phyloP scores from a whole-genome alignment of 2,797 vertebrate genomes.

The Microctenopoma lineatum region DNA sequence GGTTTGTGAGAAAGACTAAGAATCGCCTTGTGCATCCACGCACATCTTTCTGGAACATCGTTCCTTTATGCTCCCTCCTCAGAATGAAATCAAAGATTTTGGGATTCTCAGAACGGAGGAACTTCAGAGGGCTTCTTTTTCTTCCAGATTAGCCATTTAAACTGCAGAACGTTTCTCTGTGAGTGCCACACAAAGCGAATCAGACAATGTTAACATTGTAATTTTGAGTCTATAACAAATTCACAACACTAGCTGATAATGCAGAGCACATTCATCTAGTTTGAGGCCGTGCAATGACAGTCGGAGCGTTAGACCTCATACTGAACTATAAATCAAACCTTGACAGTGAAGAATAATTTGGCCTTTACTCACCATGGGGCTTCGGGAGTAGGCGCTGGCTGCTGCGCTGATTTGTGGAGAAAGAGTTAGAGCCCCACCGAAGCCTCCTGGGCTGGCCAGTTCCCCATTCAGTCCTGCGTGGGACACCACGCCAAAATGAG shows the following conservation, averaged over 20 bases:
- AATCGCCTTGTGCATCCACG: too few species aligned
- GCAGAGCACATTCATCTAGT: conserved; percentile 36
- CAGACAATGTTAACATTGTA: conserved; percentile 34
- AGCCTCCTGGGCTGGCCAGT: conserved; percentile 87
- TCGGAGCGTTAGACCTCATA: conserved; percentile 25
- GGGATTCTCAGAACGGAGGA: too few species aligned
- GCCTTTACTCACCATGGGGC: conserved; percentile 86
- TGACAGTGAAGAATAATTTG: conserved; percentile 40
- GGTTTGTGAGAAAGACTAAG: too few species aligned
- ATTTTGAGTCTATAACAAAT: conserved; percentile 31
- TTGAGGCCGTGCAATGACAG: conserved; percentile 26
- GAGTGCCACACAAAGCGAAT: conserved; percentile 17
- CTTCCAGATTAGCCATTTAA: conserved; percentile 10
- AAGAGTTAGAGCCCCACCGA: conserved; percentile 88
- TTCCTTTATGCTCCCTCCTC: too few species aligned
- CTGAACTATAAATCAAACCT: conserved; percentile 51
- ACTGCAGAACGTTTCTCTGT: conserved; percentile 4
- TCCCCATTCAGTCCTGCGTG: conserved; percentile 89
- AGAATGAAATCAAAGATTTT: too few species aligned
- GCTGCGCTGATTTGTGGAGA: conserved; percentile 88
- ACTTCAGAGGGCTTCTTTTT: not conserved
- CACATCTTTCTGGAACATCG: too few species aligned
- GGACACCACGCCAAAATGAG: conserved; percentile 89
- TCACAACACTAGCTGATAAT: conserved; percentile 18
- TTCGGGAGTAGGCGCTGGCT: conserved; percentile 85